Conservation (phyloP, 2,888 invertebrate genomes). For the Philereme vetulata region DNA sequence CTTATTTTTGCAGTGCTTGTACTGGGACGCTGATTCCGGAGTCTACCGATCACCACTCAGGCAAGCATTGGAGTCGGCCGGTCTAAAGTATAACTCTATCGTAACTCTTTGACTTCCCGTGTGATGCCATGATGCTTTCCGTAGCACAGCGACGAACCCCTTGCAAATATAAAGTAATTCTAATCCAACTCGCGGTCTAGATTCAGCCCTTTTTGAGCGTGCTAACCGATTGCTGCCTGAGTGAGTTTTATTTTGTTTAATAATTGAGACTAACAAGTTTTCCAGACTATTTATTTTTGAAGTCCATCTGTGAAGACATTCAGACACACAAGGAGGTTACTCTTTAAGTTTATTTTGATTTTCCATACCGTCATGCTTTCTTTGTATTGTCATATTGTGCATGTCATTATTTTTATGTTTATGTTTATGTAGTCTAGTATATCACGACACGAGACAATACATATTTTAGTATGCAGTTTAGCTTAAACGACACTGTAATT, state of each 20-base stretch:
- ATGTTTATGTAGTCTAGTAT: conserved; percentile 61
- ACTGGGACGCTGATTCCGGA: conserved; percentile 87
- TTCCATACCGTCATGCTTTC: conserved; percentile 73
- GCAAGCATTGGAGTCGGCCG: conserved; percentile 87
- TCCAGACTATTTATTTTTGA: conserved; percentile 81
- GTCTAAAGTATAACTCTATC: conserved; percentile 77
- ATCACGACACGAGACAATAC: conserved; percentile 52
- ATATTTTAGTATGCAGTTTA: conserved; percentile 52
- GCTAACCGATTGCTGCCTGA: conserved; percentile 84
- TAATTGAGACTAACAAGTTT: conserved; percentile 66
- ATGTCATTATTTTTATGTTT: conserved; percentile 72
- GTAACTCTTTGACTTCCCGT: conserved; percentile 79
- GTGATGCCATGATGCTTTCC: conserved; percentile 81
- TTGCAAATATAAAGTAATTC: conserved; percentile 37
- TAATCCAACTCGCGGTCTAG: conserved; percentile 51
- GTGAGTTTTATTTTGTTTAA: conserved; percentile 69
- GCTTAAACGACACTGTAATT: conserved; percentile 65
- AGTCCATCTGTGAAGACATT: conserved; percentile 69
- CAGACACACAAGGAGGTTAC: conserved; percentile 42
- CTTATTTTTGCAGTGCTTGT: conserved; percentile 91
- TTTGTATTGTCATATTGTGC: conserved; percentile 71
- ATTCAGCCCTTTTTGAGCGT: conserved; percentile 54
- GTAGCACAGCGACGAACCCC: conserved; percentile 51
- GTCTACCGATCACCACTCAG: conserved; percentile 90
- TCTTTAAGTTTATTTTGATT: conserved; percentile 52